phyloP scores from a whole-genome alignment of 2,888 invertebrate species.

The Cyrtodaria siliqua region DNA sequence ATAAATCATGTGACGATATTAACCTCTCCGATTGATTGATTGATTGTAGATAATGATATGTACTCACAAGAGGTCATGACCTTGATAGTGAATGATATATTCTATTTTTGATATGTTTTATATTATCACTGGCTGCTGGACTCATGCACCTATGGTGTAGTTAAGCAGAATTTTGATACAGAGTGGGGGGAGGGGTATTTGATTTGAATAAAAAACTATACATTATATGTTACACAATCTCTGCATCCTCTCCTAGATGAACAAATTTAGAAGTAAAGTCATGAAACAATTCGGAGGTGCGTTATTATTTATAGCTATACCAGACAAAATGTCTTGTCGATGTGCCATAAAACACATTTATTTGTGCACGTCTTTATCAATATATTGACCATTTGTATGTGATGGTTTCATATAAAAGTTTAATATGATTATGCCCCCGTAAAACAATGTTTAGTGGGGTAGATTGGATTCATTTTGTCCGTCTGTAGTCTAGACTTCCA shows the following conservation, averaged over 20 bases:
- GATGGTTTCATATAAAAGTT: no score
- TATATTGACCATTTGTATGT: no score
- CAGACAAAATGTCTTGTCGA: no score
- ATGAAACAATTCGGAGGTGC: conserved; percentile 31
- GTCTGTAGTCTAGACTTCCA: no score
- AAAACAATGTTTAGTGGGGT: no score
- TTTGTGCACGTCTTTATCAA: no score
- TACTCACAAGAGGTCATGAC: conserved; percentile 36
- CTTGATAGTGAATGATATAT: conserved; percentile 41
- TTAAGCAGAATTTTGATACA: conserved; percentile 11
- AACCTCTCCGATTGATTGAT: conserved; percentile 17
- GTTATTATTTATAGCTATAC: no score
- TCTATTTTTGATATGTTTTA: conserved; percentile 69
- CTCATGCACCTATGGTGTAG: not conserved
- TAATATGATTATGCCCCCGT: no score
- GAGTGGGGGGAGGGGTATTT: conserved; percentile 11
- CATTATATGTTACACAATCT: conserved; percentile 32
- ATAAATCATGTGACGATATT: conserved; percentile 16
- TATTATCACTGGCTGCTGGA: conserved; percentile 32
- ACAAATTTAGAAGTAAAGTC: conserved; percentile 53
- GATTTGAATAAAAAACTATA: not conserved
- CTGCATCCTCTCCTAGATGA: conserved; percentile 52
- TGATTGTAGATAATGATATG: conserved; percentile 43
- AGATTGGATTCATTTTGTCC: no score
- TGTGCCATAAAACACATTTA: no score